Base-by-base conservation (phyloP, 2,888 invertebrate genomes). In the Teleiodes luculella region DNA sequence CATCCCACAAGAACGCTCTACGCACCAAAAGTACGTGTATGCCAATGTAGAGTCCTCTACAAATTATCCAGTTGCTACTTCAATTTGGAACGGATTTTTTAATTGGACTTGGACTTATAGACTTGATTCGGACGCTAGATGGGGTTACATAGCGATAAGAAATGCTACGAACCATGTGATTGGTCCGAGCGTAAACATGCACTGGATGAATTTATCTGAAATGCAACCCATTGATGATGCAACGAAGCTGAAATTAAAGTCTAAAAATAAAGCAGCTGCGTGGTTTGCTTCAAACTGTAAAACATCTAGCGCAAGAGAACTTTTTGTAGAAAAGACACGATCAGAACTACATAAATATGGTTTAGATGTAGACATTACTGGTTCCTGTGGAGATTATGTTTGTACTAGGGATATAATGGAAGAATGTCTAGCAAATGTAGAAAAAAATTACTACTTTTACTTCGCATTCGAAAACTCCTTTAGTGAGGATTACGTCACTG, bases 91-190 rank as follows among this genome's bases (percentile, higher is more conserved):
- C 55, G 60, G 64, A 6, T 84, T 66, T 54, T 86, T 86, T 54
- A 86, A 86, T 59, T 84, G 83, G 84, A 85, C 86, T 13, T 85
- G 84, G 85, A 85, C 85, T 0, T 85, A 49, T 11, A 49, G 28
- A 36, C 31, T 49, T 7, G 24, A 49, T 49, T 49, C 36, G 5
- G 49, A 84, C 57, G 68, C 72, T 1, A 52, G 74, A 8, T 86
- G 85, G 85, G 73, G 74, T 7, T 83, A 84, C 53, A 62, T 82
- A 8, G 61, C 63, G 1, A 60, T 86, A 11, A 68, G 60, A 59
- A 77, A 85, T 58, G 54, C 61, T 1, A 66, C 64, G 28, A 66
- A 72, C 3, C 66, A 67, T 16, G 62, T 78, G 0, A 65, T 84
- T 8, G 84, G 83, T 1, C 83, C 84, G 0, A 67, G 54, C 2